These are phyloP conservation scores for Antheraea mylitta DNA, from an alignment of 1,140 invertebrate species.

Conservation along the genomic window DNA sequence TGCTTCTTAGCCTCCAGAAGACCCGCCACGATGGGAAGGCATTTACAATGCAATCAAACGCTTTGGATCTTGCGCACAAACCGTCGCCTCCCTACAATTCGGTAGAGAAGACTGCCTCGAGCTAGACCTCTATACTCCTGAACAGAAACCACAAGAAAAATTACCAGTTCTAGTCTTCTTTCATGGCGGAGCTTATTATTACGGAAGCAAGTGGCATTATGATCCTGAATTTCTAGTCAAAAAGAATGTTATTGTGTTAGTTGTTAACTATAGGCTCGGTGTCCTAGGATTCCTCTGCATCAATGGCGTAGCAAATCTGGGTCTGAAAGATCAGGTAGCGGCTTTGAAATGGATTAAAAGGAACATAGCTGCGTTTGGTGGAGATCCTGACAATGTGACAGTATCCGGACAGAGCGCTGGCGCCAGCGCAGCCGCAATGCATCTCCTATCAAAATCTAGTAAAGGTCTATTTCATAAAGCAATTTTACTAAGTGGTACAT, in stretches of 20 bases:
- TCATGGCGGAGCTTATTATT: slow-evolving; percentile 80
- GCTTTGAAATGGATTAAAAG: slow-evolving; percentile 63
- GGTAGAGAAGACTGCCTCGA: slow-evolving; percentile 57
- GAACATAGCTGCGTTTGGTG: slow-evolving; percentile 74
- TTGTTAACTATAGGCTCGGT: slow-evolving; percentile 50
- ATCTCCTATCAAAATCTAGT: slow-evolving; percentile 51
- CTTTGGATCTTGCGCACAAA: slow-evolving; percentile 51
- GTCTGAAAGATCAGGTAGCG: slow-evolving; percentile 62
- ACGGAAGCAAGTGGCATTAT: slow-evolving; percentile 74
- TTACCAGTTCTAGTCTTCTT: slow-evolving; percentile 82
- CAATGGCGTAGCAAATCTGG: slow-evolving; percentile 54
- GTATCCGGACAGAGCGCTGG: slow-evolving; percentile 76
- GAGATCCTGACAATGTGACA: slow-evolving; percentile 72
- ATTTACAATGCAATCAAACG: slow-evolving; percentile 43
- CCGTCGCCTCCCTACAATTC: slow-evolving; percentile 30
- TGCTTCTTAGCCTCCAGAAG: slow-evolving; percentile 47
- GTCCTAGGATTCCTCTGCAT: slow-evolving; percentile 53
- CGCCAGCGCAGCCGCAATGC: slow-evolving; percentile 54
- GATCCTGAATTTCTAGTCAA: slow-evolving; percentile 66
- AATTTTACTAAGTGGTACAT: slow-evolving; percentile 52
- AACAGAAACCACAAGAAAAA: slow-evolving; percentile 15
- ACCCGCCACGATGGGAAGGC: slow-evolving; percentile 47
- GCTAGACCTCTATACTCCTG: slow-evolving; percentile 54
- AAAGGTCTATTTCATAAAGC: slow-evolving; percentile 53
- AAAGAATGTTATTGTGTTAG: slow-evolving; percentile 48